These are phyloP conservation scores for Spinibarbus caldwelli DNA, from an alignment of 2,797 vertebrate species.

Conservation along the genomic window DNA sequence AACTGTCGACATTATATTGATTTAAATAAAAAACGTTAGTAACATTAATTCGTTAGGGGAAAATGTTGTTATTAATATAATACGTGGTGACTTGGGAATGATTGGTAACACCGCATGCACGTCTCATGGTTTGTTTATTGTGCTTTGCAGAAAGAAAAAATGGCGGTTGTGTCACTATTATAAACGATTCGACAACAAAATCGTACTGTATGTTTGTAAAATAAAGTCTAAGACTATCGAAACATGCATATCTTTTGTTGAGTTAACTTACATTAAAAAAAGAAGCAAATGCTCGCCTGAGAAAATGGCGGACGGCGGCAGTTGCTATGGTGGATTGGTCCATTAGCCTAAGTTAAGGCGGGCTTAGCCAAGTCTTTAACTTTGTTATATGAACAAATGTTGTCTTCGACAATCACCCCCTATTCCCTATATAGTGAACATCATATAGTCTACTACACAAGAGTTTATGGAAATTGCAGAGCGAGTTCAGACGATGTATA, in stretches of 20 bases:
- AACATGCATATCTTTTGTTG: background rate
- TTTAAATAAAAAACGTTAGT: background rate
- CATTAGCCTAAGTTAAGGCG: background rate
- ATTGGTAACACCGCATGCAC: background rate
- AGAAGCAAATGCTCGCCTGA: background rate
- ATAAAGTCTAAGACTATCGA: background rate
- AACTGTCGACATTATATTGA: background rate
- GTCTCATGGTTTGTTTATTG: background rate
- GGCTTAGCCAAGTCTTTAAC: background rate
- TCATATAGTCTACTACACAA: background rate
- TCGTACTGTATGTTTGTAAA: background rate
- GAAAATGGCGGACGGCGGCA: constrained; percentile 28
- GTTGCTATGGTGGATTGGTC: background rate
- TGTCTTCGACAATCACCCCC: background rate
- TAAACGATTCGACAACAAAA: background rate
- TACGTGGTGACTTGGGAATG: background rate
- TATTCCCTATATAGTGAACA: no score
- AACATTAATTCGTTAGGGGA: background rate
- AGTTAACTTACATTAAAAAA: background rate
- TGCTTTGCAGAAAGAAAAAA: background rate
- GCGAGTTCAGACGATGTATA: background rate
- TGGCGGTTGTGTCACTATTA: background rate
- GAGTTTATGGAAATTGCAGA: background rate
- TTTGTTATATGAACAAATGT: background rate
- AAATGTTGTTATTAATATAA: background rate